Evolutionary conservation across 1,140 invertebrate genomes (phyloP).

Genomic region (Aricia agestis): DNA sequence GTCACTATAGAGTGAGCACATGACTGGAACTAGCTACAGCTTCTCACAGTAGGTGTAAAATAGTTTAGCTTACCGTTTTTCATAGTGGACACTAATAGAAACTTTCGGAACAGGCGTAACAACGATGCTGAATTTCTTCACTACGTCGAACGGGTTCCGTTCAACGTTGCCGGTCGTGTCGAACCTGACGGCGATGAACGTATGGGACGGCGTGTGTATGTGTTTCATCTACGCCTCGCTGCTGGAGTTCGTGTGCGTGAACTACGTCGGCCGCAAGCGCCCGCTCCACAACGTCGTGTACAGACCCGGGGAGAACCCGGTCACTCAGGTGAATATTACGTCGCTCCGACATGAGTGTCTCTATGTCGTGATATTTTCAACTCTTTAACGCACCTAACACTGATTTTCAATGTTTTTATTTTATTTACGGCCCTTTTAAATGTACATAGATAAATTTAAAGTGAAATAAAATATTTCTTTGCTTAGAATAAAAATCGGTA

Average conservation of each 20-base stretch:
- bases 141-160: conserved; percentile 92
- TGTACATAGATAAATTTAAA: background rate
- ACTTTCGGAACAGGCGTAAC: conserved; percentile 84
- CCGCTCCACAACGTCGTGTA: conserved; percentile 92
- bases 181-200: conserved; percentile 95
- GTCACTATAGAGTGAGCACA: background rate
- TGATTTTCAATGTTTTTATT: conserved; percentile 14
- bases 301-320: conserved; percentile 91
- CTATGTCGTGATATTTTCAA: conserved; percentile 17
- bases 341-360: conserved; percentile 25
- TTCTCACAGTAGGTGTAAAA: conserved; percentile 4
- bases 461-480: background rate
- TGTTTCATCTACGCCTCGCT: conserved; percentile 96
- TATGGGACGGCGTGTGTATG: conserved; percentile 97
- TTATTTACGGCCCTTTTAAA: background rate
- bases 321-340: conserved; percentile 84
- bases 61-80: background rate
- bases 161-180: conserved; percentile 94
- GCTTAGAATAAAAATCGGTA: background rate
- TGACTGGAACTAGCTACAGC: background rate
- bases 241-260: conserved; percentile 95
- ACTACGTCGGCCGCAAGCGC: conserved; percentile 94
- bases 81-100: background rate
- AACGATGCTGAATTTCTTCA: conserved; percentile 98
- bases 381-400: conserved; percentile 15